Conservation (phyloP, 2,113 vertebrate genomes). For the Ciconia stormi region DNA sequence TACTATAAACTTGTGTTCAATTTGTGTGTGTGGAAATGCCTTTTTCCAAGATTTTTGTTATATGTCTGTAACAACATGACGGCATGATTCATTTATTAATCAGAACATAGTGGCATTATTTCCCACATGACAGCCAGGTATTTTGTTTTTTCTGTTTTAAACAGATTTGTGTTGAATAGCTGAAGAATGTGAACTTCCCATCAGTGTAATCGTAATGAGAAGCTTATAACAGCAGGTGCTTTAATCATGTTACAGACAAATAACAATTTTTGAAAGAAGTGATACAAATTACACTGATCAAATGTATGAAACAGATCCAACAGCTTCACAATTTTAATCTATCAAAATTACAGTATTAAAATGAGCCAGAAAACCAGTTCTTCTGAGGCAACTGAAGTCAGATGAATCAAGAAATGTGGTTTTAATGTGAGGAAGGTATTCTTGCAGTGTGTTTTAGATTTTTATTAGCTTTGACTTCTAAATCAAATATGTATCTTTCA, state of each 20-base stretch:
- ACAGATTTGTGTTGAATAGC: not conserved
- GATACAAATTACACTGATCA: not conserved
- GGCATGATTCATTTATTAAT: not conserved
- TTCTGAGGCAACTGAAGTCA: not conserved
- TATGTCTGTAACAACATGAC: not conserved
- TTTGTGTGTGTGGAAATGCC: not conserved
- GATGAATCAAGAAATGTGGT: not conserved
- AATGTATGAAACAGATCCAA: constrained; percentile 4
- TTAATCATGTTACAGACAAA: constrained; percentile 31
- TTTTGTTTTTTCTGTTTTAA: not conserved
- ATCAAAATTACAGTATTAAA: not conserved
- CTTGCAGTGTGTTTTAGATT: not conserved
- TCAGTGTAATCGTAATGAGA: constrained; percentile 1
- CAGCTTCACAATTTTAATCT: constrained; percentile 11
- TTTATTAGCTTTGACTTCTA: not conserved
- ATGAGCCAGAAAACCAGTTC: not conserved
- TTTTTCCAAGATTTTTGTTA: not conserved
- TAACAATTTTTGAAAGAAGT: constrained; percentile 14
- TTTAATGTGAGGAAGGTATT: not conserved
- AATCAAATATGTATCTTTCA: not conserved
- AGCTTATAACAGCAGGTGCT: not conserved
- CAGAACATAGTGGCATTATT: not conserved
- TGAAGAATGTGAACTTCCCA: not conserved
- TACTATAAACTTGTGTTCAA: not conserved
- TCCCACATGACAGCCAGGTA: not conserved